Conservation (phyloP, 92 coral and sea anemone species). For the Pocillopora grandis region DNA sequence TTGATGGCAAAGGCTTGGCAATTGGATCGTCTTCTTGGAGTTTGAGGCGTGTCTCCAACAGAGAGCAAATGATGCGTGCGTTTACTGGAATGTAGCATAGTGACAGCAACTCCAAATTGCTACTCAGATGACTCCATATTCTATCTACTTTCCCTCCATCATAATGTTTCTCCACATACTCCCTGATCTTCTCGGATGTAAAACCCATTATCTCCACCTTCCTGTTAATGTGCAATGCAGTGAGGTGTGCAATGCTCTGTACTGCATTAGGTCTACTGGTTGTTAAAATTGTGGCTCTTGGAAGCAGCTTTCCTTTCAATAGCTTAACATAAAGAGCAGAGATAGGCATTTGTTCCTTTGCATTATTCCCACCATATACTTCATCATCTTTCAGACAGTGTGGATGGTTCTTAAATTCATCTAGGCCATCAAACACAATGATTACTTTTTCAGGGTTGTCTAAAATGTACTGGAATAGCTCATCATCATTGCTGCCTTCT, state of each 20-base stretch:
- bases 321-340: constrained; percentile 47
- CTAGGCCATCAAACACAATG: constrained; percentile 68
- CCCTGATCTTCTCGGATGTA: constrained; percentile 35
- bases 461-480: constrained; percentile 33
- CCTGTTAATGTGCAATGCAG: constrained; percentile 18
- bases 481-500: constrained; percentile 4
- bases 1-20: neutral
- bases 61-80: constrained; percentile 39
- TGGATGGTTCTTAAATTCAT: constrained; percentile 38
- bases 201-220: constrained; percentile 63
- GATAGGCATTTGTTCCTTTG: constrained; percentile 14
- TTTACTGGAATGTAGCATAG: constrained; percentile 63
- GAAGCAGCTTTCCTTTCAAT: constrained; percentile 28
- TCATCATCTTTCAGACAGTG: constrained; percentile 23
- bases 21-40: neutral
- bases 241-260: neutral
- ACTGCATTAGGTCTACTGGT: constrained; percentile 53
- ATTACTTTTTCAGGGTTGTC: constrained; percentile 42
- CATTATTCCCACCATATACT: neutral
- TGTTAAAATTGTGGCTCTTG: constrained; percentile 58
- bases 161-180: constrained; percentile 35
- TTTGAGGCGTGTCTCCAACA: neutral
- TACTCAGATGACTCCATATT: constrained; percentile 47
- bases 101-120: constrained; percentile 26
- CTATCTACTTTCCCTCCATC: neutral